Base-by-base conservation (phyloP, 2,888 invertebrate species). In the Furcula furcula region DNA sequence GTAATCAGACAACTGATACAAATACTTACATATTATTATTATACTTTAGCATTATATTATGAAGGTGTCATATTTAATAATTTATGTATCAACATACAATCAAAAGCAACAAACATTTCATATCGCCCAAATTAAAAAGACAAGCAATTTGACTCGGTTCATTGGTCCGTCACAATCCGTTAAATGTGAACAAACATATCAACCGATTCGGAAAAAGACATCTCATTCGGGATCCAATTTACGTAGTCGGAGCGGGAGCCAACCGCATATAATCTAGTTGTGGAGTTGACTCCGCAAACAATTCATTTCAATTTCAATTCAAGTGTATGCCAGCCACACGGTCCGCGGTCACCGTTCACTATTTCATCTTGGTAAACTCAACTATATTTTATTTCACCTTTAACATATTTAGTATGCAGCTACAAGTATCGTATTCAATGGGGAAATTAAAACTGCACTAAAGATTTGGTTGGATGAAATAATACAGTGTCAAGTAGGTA, bases 221-320 rank as follows among this genome's bases (percentile, higher is more conserved):
- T 78, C 73, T 70, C 71, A 78, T 78, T 74, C 72, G 65, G 63
- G 71, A 81, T 78, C 69, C 79, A 84, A 83, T 83, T 79, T 76
- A 69, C 73, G 65, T 62, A 37, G n/a, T n/a, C n/a, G 48, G 57
- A 56, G 65, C 49, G 64, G 46, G 65, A 63, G 65, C 62, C 63
- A 73, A 70, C 80, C 77, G 66, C 80, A 75, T 64, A 72, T 71
- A 72, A 71, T 70, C 67, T 65, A 63, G 68, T 58, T 58, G 62
- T 56, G 53, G 49, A 60, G 71, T 68, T 61, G 67, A 70, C 76
- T 76, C 69, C 44, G 68, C 79, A 80, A 82, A 85, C 85, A 82
- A 81, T 83, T 81, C 75, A 84, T 83, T 83, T 78, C 76, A 75
- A 77, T 82, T 81, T 69, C 74, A 73, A 71, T 76, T 65, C 61